Conservation (phyloP, 2,797 vertebrate species). For the Myiothlypis chrysogaster region DNA sequence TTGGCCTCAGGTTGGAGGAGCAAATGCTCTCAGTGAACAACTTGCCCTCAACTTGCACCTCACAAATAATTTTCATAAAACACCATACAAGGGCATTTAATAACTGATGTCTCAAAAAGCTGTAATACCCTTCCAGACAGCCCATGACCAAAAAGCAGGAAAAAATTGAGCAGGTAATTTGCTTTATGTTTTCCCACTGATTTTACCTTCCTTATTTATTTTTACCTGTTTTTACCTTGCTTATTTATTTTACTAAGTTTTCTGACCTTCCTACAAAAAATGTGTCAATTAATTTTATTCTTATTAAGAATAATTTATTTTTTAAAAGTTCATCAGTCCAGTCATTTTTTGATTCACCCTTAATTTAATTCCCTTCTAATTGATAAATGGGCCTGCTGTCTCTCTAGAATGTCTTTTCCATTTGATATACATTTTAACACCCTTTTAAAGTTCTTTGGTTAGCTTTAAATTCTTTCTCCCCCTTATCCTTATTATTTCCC, state of each 20-base stretch:
- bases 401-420: conserved; percentile 1
- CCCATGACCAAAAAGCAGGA: neutral
- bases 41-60: fast-evolving
- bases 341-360: neutral
- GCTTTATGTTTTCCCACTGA: neutral
- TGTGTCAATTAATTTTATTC: neutral
- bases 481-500: conserved; percentile 37
- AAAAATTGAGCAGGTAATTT: neutral
- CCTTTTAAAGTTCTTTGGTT: conserved; percentile 26
- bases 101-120: neutral
- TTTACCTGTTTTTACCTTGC: neutral
- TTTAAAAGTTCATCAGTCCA: neutral
- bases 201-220: neutral
- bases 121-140: neutral
- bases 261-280: neutral
- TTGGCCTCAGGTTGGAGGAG: neutral
- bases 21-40: neutral
- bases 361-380: conserved; percentile 38
- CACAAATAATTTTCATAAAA: neutral
- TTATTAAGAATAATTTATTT: neutral
- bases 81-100: neutral
- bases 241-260: neutral
- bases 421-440: conserved; percentile 24
- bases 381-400: conserved; percentile 23
- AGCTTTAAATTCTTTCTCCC: neutral